These are phyloP conservation scores for Rotaria socialis DNA, from an alignment of 2,888 invertebrate genomes.

Conservation along the genomic window DNA sequence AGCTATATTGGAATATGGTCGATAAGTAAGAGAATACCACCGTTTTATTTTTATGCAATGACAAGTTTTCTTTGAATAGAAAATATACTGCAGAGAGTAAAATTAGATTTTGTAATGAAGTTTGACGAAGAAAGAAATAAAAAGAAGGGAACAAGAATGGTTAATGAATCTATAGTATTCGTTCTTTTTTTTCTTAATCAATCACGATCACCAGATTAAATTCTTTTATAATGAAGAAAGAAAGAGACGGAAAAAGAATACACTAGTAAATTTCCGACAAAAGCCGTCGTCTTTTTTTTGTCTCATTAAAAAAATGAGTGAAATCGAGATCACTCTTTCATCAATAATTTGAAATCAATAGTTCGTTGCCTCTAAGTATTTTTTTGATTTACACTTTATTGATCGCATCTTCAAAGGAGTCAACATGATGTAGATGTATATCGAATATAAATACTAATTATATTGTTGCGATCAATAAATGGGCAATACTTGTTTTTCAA, in stretches of 20 bases:
- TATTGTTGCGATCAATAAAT: no score
- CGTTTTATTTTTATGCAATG: no score
- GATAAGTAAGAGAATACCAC: no score
- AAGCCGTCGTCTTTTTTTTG: not conserved
- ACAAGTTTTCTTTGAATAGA: not conserved
- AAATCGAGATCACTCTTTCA: no score
- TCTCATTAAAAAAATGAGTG: not conserved
- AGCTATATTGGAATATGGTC: no score
- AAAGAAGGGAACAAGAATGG: not conserved
- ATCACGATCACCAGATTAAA: slow-evolving; percentile 5
- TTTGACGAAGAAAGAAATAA: not conserved
- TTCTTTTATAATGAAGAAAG: not conserved
- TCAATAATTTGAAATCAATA: no score
- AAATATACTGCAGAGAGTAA: not conserved
- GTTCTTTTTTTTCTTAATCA: not conserved
- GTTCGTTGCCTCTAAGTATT: no score
- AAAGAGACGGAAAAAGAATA: not conserved
- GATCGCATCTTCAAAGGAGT: no score
- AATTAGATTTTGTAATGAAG: not conserved
- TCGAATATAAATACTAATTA: no score
- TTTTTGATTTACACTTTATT: no score
- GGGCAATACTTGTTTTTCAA: no score
- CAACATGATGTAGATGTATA: no score
- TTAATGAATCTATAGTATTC: not conserved
- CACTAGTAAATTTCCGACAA: not conserved